Percentiles rank a stretch among this genome's conserved stretches.
Conservation (phyloP, 2,113 vertebrate species). For the Entomyzon cyanotis region DNA sequence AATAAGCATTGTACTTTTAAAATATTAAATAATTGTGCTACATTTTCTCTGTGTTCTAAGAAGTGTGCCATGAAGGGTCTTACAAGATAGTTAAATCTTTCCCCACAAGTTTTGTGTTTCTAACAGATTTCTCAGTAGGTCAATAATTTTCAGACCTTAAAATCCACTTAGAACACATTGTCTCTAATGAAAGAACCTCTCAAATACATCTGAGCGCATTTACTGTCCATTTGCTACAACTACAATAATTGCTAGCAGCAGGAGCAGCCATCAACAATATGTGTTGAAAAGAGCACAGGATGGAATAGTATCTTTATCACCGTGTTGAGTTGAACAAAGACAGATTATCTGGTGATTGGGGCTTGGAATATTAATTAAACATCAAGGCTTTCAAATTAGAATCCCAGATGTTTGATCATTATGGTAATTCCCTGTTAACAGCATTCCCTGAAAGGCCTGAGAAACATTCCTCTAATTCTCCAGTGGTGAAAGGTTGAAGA, state of each 20-base stretch:
- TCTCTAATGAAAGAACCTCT: neutral
- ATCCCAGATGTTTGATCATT: slow-evolving; percentile 47
- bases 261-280: neutral
- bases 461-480: slow-evolving; percentile 32
- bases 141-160: neutral
- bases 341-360: slow-evolving; percentile 1
- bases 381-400: slow-evolving; percentile 48
- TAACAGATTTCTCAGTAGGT: neutral
- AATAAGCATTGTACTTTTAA: neutral
- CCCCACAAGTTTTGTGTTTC: neutral
- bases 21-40: neutral
- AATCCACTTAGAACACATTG: neutral
- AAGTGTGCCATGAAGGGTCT: neutral
- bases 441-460: slow-evolving; percentile 7
- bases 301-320: neutral
- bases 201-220: neutral
- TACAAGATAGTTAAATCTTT: neutral
- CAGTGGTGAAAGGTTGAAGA: slow-evolving; percentile 28
- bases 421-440: slow-evolving; percentile 41
- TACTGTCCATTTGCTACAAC: neutral
- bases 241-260: neutral
- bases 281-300: neutral
- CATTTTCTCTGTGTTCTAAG: neutral
- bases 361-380: slow-evolving; percentile 60
- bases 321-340: slow-evolving; percentile 2